Evolutionary conservation across 2,113 vertebrate genomes (phyloP).

Genomic region (Micromys minutus): DNA sequence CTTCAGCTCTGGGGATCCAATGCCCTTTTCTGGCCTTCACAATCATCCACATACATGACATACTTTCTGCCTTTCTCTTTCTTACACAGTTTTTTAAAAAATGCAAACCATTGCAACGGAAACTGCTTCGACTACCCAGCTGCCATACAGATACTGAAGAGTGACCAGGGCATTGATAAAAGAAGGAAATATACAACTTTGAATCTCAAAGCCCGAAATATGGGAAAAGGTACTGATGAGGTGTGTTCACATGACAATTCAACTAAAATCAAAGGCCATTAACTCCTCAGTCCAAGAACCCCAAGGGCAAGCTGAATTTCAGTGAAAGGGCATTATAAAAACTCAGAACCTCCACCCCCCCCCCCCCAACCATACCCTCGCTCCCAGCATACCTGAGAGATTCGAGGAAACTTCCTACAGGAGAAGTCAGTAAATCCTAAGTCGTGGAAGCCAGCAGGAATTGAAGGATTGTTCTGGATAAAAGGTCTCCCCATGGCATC

Average conservation of each 20-base stretch:
- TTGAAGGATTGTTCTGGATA: conserved; percentile 98
- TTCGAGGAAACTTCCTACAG: conserved; percentile 95
- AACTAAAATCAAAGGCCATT: neutral
- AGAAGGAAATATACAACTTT: neutral
- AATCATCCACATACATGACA: neutral
- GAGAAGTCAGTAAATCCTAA: conserved; percentile 99
- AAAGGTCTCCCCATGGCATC: conserved; percentile 94
- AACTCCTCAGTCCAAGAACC: neutral
- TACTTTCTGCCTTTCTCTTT: neutral
- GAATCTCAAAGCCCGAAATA: neutral
- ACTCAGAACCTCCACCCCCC: neutral
- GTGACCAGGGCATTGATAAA: neutral
- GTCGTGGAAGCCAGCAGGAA: conserved; percentile 97
- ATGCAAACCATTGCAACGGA: neutral
- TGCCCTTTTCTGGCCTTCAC: neutral
- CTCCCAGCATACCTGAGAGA: conserved; percentile 97
- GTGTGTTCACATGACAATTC: neutral
- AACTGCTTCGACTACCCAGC: neutral
- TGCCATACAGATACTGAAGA: neutral
- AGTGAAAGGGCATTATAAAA: neutral
- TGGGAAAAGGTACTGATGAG: neutral
- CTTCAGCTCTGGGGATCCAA: neutral
- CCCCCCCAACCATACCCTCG: too few species aligned
- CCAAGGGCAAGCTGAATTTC: neutral
- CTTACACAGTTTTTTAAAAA: too few species aligned